Percentiles rank a stretch among this genome's conserved stretches.
Conservation (phyloP, 2,113 vertebrate genomes). For the Xiphorhynchus elegans region DNA sequence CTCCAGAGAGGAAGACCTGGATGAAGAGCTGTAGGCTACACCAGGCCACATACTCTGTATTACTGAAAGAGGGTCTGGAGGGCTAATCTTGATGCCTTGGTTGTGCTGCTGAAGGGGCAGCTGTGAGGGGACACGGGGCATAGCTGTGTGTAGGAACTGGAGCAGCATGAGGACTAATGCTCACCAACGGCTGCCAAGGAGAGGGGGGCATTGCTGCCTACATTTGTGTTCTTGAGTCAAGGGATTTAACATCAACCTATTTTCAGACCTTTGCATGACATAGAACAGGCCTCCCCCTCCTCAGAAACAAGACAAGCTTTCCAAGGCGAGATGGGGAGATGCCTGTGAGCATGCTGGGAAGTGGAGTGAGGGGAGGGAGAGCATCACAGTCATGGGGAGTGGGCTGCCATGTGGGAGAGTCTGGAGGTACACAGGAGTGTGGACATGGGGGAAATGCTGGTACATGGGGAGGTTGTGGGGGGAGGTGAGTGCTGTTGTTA, state of each 20-base stretch:
- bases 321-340: not conserved
- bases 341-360: not conserved
- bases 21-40: not conserved
- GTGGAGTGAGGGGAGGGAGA: not conserved
- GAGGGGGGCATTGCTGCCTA: not conserved
- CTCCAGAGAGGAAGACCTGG: not conserved
- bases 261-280: not conserved
- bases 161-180: not conserved
- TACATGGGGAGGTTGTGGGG: conserved; percentile 27
- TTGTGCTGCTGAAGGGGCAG: not conserved
- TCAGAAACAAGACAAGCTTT: not conserved
- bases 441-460: not conserved
- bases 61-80: not conserved
- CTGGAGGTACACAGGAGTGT: not conserved
- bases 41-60: not conserved
- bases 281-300: not conserved
- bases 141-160: not conserved
- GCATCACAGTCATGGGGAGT: not conserved
- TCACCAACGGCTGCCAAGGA: not conserved
- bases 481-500: conserved; percentile 57
- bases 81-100: not conserved
- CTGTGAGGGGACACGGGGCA: fast-evolving
- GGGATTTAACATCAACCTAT: not conserved
- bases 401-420: not conserved
- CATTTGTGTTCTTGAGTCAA: not conserved